A percentile compares a stretch with the other conserved stretches of the same genome.
Evolutionary conservation across 2,797 vertebrate species (phyloP).

Genomic region (Acipenser oxyrinchus): DNA sequence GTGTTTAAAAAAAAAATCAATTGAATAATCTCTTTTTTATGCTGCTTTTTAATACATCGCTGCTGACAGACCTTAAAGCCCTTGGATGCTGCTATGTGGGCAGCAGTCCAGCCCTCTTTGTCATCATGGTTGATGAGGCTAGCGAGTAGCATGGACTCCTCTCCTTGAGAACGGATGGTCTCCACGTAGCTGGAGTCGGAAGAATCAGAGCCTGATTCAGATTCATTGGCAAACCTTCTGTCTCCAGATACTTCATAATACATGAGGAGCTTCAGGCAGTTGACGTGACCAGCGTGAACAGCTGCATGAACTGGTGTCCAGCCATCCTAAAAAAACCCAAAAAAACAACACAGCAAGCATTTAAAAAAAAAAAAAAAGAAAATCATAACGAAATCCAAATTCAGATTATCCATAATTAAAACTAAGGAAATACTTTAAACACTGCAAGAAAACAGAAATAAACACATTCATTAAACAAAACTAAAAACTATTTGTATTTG

Average conservation of each 20-base stretch:
- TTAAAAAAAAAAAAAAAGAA: too few relatives aligned
- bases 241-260: constrained; percentile 43
- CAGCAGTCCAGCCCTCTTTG: constrained; percentile 85
- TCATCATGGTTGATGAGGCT: constrained; percentile 78
- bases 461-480: too few relatives aligned
- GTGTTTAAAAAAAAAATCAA: too few relatives aligned
- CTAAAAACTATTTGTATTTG: too few relatives aligned
- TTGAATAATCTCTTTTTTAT: too few relatives aligned
- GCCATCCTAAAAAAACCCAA: constrained; percentile 63
- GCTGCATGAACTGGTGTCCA: constrained; percentile 79
- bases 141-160: constrained; percentile 52
- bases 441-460: too few relatives aligned
- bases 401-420: too few relatives aligned
- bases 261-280: constrained; percentile 76
- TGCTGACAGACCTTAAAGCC: constrained; percentile 78
- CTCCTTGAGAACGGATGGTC: constrained; percentile 28
- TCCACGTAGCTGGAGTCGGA: constrained; percentile 40
- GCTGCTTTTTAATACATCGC: too few relatives aligned
- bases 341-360: constrained; percentile 8
- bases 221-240: constrained; percentile 27
- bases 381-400: too few relatives aligned
- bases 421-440: too few relatives aligned
- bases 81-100: constrained; percentile 83
- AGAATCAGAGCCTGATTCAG: constrained; percentile 26
- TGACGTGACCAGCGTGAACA: constrained; percentile 74